Evolutionary conservation across 2,113 vertebrate genomes (phyloP).

Genomic region (Aegotheles bennettii): DNA sequence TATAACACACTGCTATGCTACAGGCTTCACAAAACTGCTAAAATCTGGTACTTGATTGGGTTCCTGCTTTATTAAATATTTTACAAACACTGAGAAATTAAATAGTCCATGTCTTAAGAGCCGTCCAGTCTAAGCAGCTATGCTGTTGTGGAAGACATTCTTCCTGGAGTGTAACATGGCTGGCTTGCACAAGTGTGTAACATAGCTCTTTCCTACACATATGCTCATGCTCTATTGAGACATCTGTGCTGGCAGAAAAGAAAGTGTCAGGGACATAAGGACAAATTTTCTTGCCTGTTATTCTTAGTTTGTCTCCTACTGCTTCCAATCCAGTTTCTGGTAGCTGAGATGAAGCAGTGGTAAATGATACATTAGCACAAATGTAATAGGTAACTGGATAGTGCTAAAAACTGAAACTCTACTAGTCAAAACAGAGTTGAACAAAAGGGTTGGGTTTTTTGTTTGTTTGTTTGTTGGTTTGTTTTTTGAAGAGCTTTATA

Average conservation of each 20-base stretch:
- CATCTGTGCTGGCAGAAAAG: neutral
- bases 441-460: neutral
- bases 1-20: neutral
- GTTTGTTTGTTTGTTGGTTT: neutral
- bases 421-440: neutral
- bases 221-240: neutral
- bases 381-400: neutral
- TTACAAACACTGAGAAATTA: neutral
- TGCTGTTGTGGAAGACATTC: neutral
- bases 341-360: neutral
- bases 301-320: neutral
- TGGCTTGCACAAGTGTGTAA: neutral
- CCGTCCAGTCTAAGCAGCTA: neutral
- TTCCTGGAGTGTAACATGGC: neutral
- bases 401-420: neutral
- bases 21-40: neutral
- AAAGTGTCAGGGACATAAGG: neutral
- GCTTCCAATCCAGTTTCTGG: neutral
- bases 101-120: neutral
- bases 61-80: neutral
- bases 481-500: neutral
- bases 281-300: neutral
- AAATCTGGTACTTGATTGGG: neutral
- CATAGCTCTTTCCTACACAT: rapidly evolving
- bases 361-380: neutral